Conservation (phyloP, 2,113 vertebrate genomes). For the Notiomystis cincta region DNA sequence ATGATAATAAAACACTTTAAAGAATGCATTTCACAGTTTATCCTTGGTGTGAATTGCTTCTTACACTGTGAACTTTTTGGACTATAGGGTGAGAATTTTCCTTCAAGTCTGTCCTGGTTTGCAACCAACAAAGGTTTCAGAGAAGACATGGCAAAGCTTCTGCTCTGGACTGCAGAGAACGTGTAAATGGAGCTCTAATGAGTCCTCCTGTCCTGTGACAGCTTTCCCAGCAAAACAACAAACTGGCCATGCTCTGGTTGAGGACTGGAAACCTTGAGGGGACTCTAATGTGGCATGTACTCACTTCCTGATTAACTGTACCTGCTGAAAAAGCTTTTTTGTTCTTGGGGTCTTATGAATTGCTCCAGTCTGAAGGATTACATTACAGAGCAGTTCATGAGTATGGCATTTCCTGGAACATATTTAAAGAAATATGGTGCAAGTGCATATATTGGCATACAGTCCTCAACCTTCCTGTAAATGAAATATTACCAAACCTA, state of each 20-base stretch:
- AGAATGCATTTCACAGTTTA: conserved; percentile 63
- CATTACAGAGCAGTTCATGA: conserved; percentile 49
- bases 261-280: background rate
- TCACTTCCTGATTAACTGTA: conserved; percentile 58
- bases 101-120: background rate
- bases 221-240: conserved; percentile 31
- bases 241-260: background rate
- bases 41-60: conserved; percentile 64
- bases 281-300: conserved; percentile 34
- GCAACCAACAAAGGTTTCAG: background rate
- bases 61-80: conserved; percentile 39
- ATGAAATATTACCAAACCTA: conserved; percentile 30
- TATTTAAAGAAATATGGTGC: conserved; percentile 40
- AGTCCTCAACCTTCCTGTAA: conserved; percentile 16
- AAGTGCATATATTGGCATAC: conserved; percentile 26
- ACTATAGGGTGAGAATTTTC: conserved; percentile 7
- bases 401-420: conserved; percentile 60
- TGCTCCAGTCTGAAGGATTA: conserved; percentile 55
- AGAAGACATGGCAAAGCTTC: conserved; percentile 13
- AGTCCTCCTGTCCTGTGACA: conserved; percentile 29
- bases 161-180: background rate
- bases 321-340: conserved; percentile 58
- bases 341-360: conserved; percentile 23
- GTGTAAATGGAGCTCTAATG: conserved; percentile 47
- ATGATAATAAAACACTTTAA: conserved; percentile 56